Base-by-base conservation (phyloP, 2,888 invertebrate species). In the Euzetes globulus region DNA sequence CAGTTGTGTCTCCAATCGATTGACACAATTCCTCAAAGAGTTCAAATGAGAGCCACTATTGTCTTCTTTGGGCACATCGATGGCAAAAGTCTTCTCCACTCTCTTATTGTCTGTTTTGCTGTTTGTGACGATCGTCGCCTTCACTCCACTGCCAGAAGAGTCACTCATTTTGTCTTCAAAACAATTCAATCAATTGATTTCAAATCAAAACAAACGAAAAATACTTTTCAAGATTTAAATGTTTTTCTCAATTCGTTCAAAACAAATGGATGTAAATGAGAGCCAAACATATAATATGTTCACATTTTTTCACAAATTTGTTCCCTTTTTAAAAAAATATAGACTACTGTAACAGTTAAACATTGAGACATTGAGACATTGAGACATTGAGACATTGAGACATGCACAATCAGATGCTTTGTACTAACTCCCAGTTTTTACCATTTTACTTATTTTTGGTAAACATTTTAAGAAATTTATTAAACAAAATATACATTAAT, bases 21-120 rank as follows among this genome's bases (percentile, higher is more conserved):
- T 74, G 50, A 74, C 74, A 60, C 74, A 74, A 71, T 74, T 74
- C 22, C 33, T 22, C 41, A 74, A 60, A 13, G 74, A 74, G 1
- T 50, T 70, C 33, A 74, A 27, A 60, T 74, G 74, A 13, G 74
- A 70, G 50, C 37, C 65, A 65, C 19, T 37, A 1, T 33, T 65
- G 9, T 37, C 65, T 11, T 65, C 37, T 6, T 65, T 25, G 27
- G n/a, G 1, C 37, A 65, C 65, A 37, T 65, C 65, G 7, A 65
- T 25, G 33, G 65, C 37, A 19, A 65, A 65, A 5, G 17, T 19
- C 29, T 65, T 65, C 19, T 65, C 65, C 33, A 65, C 65, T 19
- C 33, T n/a, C 6, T 37, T 15, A 37, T 19, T 19, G 11, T 37
- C 29, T 11, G 17, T n/a, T 19, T 9, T 19, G 19, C 15, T 60